Evolutionary conservation across 2,113 vertebrate genomes (phyloP).

Genomic region (Machaerirhynchus nigripectus): DNA sequence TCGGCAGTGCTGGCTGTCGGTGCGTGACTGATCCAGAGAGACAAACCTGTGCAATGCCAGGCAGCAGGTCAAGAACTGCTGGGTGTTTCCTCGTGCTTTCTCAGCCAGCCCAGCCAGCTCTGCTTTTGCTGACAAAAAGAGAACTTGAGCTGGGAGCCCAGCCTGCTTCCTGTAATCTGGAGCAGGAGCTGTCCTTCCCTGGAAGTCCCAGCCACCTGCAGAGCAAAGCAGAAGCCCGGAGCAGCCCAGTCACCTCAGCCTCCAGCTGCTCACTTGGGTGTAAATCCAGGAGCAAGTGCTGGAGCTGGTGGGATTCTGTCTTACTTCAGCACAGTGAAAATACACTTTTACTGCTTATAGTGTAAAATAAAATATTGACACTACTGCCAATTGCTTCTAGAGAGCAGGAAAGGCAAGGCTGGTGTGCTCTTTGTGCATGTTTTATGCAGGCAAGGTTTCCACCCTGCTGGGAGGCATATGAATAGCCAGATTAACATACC

Average conservation of each 20-base stretch:
- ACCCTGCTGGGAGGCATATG: neutral
- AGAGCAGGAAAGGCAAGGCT: neutral
- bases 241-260: neutral
- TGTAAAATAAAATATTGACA: neutral
- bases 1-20: rapidly evolving
- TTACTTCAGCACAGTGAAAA: neutral
- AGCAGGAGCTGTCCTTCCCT: neutral
- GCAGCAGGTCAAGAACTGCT: neutral
- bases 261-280: neutral
- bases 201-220: neutral
- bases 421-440: neutral
- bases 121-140: neutral
- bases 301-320: neutral
- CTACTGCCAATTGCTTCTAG: neutral
- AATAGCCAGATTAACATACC: neutral
- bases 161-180: neutral
- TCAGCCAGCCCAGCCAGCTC: neutral
- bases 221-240: neutral
- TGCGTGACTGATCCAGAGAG: rapidly evolving
- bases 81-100: rapidly evolving
- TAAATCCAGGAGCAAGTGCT: neutral
- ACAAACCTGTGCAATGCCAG: neutral
- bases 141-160: neutral
- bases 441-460: neutral
- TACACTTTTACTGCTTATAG: neutral